These are phyloP conservation scores for Drosophila saltans DNA, from an alignment of 1,140 invertebrate genomes.

Conservation along the genomic window DNA sequence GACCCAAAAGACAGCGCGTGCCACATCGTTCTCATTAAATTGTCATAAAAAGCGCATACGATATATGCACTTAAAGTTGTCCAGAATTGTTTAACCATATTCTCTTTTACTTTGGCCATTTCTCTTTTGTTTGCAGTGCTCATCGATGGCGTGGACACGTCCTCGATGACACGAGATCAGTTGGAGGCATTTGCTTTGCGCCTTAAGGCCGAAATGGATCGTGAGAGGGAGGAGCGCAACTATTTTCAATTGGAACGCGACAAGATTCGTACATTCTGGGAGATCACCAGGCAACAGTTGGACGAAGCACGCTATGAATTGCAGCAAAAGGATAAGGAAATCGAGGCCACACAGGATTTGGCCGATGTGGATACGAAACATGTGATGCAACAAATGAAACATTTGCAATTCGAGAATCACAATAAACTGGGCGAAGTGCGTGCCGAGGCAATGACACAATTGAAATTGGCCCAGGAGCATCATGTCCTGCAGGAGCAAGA, in stretches of 20 bases:
- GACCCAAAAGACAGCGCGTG: constrained; percentile 13
- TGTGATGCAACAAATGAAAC: constrained; percentile 96
- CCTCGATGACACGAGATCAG: constrained; percentile 96
- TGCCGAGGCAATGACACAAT: constrained; percentile 89
- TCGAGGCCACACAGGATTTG: constrained; percentile 93
- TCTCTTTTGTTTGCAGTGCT: constrained; percentile 83
- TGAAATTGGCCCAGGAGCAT: constrained; percentile 90
- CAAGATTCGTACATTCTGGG: constrained; percentile 97
- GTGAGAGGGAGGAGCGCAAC: constrained; percentile 96
- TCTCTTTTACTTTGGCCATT: not conserved
- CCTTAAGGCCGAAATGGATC: constrained; percentile 95
- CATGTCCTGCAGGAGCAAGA: constrained; percentile 90
- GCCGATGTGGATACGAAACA: constrained; percentile 94
- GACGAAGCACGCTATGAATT: constrained; percentile 66
- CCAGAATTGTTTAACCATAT: not conserved
- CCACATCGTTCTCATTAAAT: constrained; percentile 63
- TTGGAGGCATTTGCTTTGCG: constrained; percentile 93
- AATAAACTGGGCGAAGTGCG: constrained; percentile 84
- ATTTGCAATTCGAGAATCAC: constrained; percentile 95
- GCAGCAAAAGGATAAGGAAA: constrained; percentile 93
- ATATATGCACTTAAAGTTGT: constrained; percentile 34
- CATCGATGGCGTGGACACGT: constrained; percentile 95
- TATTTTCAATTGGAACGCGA: constrained; percentile 98
- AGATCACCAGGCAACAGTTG: constrained; percentile 86
- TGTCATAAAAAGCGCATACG: constrained; percentile 35